Evolutionary conservation across 2,888 invertebrate species (phyloP), one percentile per base, ranked within the genome.

Genomic region (Liodrosophila aerea): DNA sequence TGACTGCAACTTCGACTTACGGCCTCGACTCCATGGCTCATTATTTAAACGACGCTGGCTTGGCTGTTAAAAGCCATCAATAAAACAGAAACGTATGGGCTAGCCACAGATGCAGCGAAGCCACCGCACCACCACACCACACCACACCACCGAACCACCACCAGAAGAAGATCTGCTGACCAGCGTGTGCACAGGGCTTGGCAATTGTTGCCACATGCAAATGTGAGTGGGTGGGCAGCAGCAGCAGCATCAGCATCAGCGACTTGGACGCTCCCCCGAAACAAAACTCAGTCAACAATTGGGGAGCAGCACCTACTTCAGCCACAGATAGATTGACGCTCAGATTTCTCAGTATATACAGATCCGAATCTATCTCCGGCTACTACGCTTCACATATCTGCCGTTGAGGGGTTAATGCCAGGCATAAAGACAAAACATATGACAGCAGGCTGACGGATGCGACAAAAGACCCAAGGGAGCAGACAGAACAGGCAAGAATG

Each of bases 31-130:
- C 63, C 77, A 67, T 77, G 74, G 78, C 78, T 80, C 78, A 80
- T 80, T 80, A 80, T 80, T 80, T 80, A 80, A 80, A 86, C 78
- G 85, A 86, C 78, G 86, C 78, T 80, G 82, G 74, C 64, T 76
- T 66, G 82, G 59, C 86, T 81, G 78, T 69, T 86, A 86, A 78
- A 86, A 86, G 78, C 85, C 78, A 80, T 80, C 78, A 80, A 80
- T 80, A 80, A 86, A 81, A 70, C 27, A 15, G n/a, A 51, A 60
- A 60, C 58, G 53, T 58, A 70, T 70, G 70, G 70, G 75, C 70
- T 70, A 74, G 70, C 71, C 75, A 18, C 4, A 45, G 54, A 67
- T 67, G 34, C 63, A 54, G 40, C 18, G 18, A 36, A 46, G n/a
- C 64, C 39, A 46, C 58, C 29, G 52, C 37, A 22, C 36, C 8